Evolutionary conservation across 2,797 vertebrate species (phyloP), one percentile per base, ranked within the genome.

Genomic region (Leptodactylus fallax): DNA sequence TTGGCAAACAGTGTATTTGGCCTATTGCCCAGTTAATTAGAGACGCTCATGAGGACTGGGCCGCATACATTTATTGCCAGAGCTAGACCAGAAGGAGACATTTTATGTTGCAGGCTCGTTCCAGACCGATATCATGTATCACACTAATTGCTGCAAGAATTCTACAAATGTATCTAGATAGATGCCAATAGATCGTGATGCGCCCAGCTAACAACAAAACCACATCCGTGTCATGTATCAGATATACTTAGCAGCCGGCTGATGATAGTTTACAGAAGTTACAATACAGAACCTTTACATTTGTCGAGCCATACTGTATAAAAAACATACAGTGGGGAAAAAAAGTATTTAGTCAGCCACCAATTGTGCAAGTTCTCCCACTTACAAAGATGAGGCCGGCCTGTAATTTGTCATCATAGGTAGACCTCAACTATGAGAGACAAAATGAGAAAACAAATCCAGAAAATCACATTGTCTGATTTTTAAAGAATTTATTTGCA

Each of bases 1-100:
- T 86, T 86, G 88, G 71, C 87, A 89, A 76, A 81, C 79, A 85
- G 23, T 23, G 53, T 9, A 56, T 61, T 89, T 89, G 88, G 88
- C 80, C 65, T 19, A 7, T 51, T 72, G 88, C 85, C 88, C 80
- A 77, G 63, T 83, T 86, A 79, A 89, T 87, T 87, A 89, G 74
- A 55, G 55, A 51, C 8, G 67, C 77, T 71, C 83, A 58, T 63
- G 85, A 79, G 81, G 67, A 86, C 78, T 63, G 71, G 80, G 27
- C 88, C 53, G 61, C 53, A 55, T 60, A 71, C 74, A 86, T 89
- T 86, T 86, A 86, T 89, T 78, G 72, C n/a, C 49, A 60, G 71
- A 16, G 58, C 21, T 19, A 61, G 80, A 72, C 72, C 88, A 89
- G 88, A 86, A 86, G 80, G 88, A 86, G 72, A 72, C 51, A 45